Evolutionary conservation across 2,113 vertebrate genomes (phyloP).

Genomic region (Cavia aperea): DNA sequence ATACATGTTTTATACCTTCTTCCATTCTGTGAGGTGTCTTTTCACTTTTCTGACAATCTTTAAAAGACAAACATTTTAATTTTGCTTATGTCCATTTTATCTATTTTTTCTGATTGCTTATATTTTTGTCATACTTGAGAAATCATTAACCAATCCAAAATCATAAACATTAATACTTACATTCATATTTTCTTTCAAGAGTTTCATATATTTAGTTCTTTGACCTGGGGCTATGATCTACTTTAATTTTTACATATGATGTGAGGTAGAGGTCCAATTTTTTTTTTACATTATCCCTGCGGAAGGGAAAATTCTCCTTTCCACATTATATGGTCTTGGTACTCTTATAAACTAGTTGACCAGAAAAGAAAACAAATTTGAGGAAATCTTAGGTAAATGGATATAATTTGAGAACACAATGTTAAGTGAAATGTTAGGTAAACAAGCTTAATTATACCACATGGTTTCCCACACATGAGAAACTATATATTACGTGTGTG

Average conservation of each 20-base stretch:
- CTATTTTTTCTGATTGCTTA: background rate
- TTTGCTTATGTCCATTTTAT: background rate
- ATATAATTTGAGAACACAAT: background rate
- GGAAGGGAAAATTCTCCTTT: background rate
- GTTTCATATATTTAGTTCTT: background rate
- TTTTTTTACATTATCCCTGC: background rate
- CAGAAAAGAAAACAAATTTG: background rate
- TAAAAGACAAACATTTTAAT: background rate
- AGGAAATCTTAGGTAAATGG: background rate
- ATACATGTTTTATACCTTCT: background rate
- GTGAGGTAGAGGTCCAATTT: background rate
- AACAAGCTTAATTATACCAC: background rate
- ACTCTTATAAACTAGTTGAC: background rate
- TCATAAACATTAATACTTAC: background rate
- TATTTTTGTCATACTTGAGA: background rate
- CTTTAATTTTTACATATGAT: background rate
- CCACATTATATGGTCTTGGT: background rate
- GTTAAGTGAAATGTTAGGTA: background rate
- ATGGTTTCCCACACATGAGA: background rate
- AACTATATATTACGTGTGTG: background rate
- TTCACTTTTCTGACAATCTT: conserved; percentile 10
- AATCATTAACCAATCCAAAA: background rate
- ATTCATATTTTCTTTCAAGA: background rate
- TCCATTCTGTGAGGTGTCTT: background rate
- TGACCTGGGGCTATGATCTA: background rate